Conservation (phyloP, 2,888 invertebrate species). For the Cryptus armator region DNA sequence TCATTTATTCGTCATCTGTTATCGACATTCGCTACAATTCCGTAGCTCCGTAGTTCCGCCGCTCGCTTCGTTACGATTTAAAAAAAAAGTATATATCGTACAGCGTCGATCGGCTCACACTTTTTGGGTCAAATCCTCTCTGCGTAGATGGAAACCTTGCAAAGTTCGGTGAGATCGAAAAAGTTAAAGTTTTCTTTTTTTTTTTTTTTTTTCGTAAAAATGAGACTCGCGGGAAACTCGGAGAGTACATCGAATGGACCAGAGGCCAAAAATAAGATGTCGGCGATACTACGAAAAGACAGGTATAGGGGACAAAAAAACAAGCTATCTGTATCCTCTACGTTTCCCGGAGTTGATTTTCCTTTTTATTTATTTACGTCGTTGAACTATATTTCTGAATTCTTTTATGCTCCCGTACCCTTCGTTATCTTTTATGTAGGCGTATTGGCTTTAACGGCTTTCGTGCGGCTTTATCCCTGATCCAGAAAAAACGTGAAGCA, state of each 20-base stretch:
- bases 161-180: too few relatives aligned
- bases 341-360: neutral
- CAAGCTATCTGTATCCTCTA: neutral
- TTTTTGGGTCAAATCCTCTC: too few relatives aligned
- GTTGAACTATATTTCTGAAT: neutral
- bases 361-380: neutral
- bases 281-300: neutral
- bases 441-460: neutral
- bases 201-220: too few relatives aligned
- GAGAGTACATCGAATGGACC: neutral
- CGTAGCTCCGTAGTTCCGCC: too few relatives aligned
- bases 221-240: too few relatives aligned
- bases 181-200: too few relatives aligned
- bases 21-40: too few relatives aligned
- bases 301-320: neutral
- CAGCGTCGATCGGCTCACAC: too few relatives aligned
- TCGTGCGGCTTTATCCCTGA: neutral
- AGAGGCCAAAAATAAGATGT: neutral
- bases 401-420: neutral
- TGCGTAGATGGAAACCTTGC: too few relatives aligned
- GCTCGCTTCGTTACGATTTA: too few relatives aligned
- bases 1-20: too few relatives aligned
- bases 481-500: conserved; percentile 17
- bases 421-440: neutral
- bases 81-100: too few relatives aligned